Evolutionary conservation across 1,140 invertebrate species (phyloP).

Genomic region (Tetramorium simillimum): DNA sequence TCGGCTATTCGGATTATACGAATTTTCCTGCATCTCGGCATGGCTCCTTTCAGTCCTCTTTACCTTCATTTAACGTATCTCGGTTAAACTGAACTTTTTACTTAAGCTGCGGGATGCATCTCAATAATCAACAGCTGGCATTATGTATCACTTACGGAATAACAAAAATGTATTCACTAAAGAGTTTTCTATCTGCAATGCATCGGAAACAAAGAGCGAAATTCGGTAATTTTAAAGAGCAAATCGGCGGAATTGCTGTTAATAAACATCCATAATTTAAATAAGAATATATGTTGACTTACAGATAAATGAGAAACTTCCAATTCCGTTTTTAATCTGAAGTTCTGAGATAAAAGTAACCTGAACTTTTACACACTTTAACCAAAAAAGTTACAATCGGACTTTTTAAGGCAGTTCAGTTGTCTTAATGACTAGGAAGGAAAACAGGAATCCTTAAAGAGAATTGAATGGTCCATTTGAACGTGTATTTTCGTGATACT

Average conservation of each 20-base stretch:
- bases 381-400: constrained; percentile 27
- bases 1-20: constrained; percentile 61
- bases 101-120: background rate
- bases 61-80: background rate
- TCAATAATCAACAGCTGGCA: constrained; percentile 40
- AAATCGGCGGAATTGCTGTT: background rate
- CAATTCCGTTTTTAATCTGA: background rate
- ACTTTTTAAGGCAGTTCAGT: background rate
- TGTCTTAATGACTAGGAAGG: background rate
- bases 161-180: background rate
- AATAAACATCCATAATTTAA: constrained; percentile 28
- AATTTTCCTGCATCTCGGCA: constrained; percentile 44
- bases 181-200: background rate
- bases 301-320: background rate
- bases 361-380: constrained; percentile 6
- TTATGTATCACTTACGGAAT: background rate
- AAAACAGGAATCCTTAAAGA: constrained; percentile 16
- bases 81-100: constrained; percentile 15
- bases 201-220: background rate
- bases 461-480: constrained; percentile 1
- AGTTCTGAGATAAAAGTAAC: background rate
- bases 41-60: constrained; percentile 7
- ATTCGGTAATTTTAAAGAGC: background rate
- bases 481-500: background rate
- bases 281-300: background rate